These are phyloP conservation scores for Loxodonta africana DNA, from an alignment of 2,113 vertebrate species.

Conservation along the genomic window DNA sequence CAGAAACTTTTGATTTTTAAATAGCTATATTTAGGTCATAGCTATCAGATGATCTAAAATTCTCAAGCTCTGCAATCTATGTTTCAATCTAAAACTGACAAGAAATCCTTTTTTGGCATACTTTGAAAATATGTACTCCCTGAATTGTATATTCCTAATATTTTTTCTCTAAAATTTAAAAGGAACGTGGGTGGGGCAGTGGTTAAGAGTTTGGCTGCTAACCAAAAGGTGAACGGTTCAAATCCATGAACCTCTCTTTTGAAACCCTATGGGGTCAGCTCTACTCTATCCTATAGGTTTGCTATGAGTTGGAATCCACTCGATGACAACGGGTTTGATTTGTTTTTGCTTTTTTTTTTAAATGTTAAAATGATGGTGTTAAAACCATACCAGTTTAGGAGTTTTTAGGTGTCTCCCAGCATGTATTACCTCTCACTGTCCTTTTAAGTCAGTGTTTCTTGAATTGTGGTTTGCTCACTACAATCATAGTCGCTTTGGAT, in stretches of 20 bases:
- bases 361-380: background rate
- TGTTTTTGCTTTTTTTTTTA: background rate
- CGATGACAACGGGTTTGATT: no score
- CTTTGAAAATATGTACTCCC: background rate
- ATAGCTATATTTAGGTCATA: conserved; percentile 19
- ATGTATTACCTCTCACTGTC: background rate
- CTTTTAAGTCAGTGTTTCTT: background rate
- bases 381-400: background rate
- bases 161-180: background rate
- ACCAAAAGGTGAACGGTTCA: no score
- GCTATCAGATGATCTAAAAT: background rate
- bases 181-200: no score
- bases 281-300: no score
- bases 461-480: background rate
- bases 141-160: background rate
- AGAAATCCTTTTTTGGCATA: background rate
- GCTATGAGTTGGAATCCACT: no score
- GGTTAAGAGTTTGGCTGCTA: no score
- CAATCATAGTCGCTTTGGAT: background rate
- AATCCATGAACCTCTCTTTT: no score
- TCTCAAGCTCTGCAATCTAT: background rate
- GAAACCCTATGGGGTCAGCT: no score
- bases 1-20: conserved; percentile 25
- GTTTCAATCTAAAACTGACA: background rate
- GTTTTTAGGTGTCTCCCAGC: conserved; percentile 30